phyloP scores from a whole-genome alignment of 2,888 invertebrate genomes.

The Drosophila tanythrix region DNA sequence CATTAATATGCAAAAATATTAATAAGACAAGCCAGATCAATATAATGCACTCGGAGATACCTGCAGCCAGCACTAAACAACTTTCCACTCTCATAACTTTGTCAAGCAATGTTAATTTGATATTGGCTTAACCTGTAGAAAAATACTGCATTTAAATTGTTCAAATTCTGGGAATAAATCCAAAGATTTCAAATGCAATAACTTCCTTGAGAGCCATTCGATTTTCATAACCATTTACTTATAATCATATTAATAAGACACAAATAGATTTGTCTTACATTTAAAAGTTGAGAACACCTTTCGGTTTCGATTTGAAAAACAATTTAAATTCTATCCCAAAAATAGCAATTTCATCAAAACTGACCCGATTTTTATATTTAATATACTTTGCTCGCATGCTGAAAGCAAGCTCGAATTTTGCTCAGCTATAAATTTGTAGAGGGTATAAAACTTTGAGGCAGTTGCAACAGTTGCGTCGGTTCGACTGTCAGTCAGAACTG shows the following conservation, averaged over 20 bases:
- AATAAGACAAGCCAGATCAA: neutral
- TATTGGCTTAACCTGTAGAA: neutral
- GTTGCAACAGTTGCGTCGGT: conserved; percentile 13
- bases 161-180: neutral
- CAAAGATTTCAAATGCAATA: too few species aligned
- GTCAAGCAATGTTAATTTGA: neutral
- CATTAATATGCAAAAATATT: conserved; percentile 29
- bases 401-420: too few species aligned
- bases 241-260: too few species aligned
- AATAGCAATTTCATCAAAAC: too few species aligned
- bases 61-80: neutral
- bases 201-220: too few species aligned
- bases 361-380: too few species aligned
- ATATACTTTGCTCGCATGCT: too few species aligned
- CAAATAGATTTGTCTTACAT: too few species aligned
- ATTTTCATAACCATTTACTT: too few species aligned
- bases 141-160: neutral
- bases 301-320: too few species aligned
- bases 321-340: too few species aligned
- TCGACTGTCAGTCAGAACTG: conserved; percentile 54
- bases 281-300: too few species aligned
- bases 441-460: conserved; percentile 9
- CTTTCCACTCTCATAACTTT: neutral
- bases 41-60: neutral
- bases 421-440: neutral